phyloP scores from a whole-genome alignment of 2,113 vertebrate species.

The Ctenomys sociabilis region DNA sequence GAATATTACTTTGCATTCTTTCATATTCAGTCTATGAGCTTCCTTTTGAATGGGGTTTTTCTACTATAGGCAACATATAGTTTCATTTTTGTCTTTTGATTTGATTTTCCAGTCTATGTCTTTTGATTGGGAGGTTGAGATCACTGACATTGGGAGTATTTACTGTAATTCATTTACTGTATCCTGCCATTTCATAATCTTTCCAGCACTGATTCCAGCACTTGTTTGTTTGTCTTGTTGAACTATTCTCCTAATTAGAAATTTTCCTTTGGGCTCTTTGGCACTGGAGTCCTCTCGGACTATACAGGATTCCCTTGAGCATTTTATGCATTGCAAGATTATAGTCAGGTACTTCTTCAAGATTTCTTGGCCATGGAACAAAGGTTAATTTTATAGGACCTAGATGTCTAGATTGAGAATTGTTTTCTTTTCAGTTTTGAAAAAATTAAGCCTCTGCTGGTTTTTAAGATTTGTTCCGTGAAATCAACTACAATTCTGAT shows the following conservation, averaged over 20 bases:
- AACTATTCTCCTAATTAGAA: neutral
- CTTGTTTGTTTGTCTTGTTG: neutral
- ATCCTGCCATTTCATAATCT: neutral
- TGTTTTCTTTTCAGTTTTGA: neutral
- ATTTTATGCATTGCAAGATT: too few relatives aligned
- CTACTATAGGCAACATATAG: neutral
- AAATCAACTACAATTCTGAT: neutral
- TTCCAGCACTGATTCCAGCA: neutral
- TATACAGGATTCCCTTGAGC: too few relatives aligned
- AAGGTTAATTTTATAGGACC: too few relatives aligned
- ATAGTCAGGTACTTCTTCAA: too few relatives aligned
- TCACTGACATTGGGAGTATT: neutral
- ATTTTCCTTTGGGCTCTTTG: too few relatives aligned
- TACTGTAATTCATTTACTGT: neutral
- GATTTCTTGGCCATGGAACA: too few relatives aligned
- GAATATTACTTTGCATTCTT: neutral
- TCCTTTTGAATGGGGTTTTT: neutral
- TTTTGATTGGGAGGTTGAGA: neutral
- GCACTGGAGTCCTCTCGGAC: too few relatives aligned
- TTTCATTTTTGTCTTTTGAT: neutral
- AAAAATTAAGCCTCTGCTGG: neutral
- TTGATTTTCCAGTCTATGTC: neutral
- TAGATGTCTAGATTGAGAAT: neutral
- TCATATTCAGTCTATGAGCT: neutral
- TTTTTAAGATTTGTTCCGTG: neutral